Evolutionary conservation across 2,797 vertebrate species (phyloP).

Genomic region (Helostoma temminkii): DNA sequence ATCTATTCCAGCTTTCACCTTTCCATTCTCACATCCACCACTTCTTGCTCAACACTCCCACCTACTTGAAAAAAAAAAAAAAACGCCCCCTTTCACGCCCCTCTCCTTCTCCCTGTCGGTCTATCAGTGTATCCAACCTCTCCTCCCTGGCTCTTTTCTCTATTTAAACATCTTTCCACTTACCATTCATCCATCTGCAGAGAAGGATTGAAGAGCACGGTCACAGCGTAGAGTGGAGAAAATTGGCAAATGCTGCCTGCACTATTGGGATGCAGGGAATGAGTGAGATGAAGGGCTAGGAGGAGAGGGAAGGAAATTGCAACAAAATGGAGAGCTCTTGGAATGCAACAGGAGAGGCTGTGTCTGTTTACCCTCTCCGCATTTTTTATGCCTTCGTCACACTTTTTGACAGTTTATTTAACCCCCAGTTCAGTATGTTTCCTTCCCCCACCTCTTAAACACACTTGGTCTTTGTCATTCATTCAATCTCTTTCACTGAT

Average conservation of each 20-base stretch:
- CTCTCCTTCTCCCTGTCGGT: constrained; percentile 22
- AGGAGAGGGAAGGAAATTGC: constrained; percentile 23
- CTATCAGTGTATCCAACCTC: constrained; percentile 11
- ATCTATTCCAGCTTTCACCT: constrained; percentile 33
- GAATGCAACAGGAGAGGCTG: constrained; percentile 21
- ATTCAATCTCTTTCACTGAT: constrained; percentile 25
- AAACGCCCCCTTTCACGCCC: constrained; percentile 23
- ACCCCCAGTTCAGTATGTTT: constrained; percentile 21
- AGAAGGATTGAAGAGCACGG: constrained; percentile 33
- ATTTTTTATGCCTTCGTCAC: constrained; percentile 32
- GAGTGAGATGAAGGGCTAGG: constrained; percentile 17
- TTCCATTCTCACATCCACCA: constrained; percentile 1
- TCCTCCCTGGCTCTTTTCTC: not conserved
- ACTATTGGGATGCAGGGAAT: constrained; percentile 24
- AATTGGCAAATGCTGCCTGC: constrained; percentile 46
- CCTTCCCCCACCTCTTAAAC: constrained; percentile 1
- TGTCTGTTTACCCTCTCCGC: constrained; percentile 18
- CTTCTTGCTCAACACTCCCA: constrained; percentile 1
- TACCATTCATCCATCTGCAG: constrained; percentile 42
- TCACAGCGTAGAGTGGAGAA: constrained; percentile 40
- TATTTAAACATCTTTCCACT: constrained; percentile 39
- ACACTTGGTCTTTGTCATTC: constrained; percentile 12
- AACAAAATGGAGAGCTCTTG: constrained; percentile 33
- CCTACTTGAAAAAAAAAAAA: constrained; percentile 31
- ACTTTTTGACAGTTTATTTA: not conserved